Base-by-base conservation (phyloP, 2,113 vertebrate species). In the Lipophrys pholis region DNA sequence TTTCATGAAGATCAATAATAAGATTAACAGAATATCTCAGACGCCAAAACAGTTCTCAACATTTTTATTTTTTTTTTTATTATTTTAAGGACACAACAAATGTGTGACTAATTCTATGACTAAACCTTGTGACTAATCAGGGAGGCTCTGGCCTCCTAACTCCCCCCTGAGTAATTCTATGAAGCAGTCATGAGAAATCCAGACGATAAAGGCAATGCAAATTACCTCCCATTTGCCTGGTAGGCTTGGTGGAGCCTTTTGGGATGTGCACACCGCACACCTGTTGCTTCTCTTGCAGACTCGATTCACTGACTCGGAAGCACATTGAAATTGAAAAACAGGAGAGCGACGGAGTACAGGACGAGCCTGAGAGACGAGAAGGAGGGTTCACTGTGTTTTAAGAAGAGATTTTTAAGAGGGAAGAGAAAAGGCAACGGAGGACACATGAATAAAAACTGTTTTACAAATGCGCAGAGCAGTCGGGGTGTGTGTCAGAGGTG, bases 241-340 rank as follows among this genome's bases (percentile, higher is more conserved):
- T 42, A 75, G 58, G 39, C 11, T 41, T 35, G 11, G 6, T 7
- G 2, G 43, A 7, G 30, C 54, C 52, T 48, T 48, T 73, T 17
- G 59, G 56, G 53, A 57, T 53, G 14, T 10, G 45, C 74, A 70
- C 59, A 17, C 35, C 1, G 55, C 41, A 54, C 56, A 76, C 79
- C 80, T 79, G 81, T 76, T 82, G 71, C 80, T 14, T 12, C 5
- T 2, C 58, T 30, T 69, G 56, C 7, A 21, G 39, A 45, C 71
- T 17, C 12, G 38, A 73, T 55, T 43, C 46, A 67, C 53, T 59
- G 70, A 69, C 17, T 78, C 3, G 50, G 69, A 82, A 69, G 48
- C 54, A 76, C 21, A 30, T 30, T 30, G 21, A 30, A 30, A 30
- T 30, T 6, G 42, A 46, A 36, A 58, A 55, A 60, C 5, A 11